phyloP scores from a whole-genome alignment of 2,888 invertebrate genomes.

The Steinernema carpocapsae region DNA sequence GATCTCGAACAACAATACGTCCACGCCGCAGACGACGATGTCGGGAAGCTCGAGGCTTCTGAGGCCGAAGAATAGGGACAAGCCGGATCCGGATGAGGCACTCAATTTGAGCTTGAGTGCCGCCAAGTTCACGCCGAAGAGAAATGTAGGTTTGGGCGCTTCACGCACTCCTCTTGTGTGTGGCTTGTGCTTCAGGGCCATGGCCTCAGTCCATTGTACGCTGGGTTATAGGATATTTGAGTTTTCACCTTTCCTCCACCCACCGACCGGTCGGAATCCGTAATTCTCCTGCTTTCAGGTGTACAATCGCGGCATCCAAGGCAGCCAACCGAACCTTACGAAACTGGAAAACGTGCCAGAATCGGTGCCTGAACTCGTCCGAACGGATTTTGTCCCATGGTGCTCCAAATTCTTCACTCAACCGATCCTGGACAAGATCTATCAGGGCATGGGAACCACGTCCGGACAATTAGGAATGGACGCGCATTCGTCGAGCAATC shows the following conservation, averaged over 20 bases:
- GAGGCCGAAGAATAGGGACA: conserved; percentile 35
- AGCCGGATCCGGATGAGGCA: conserved; percentile 35
- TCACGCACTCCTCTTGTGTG: too few species aligned
- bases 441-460: conserved; percentile 15
- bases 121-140: conserved; percentile 48
- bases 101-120: conserved; percentile 14
- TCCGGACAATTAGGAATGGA: conserved; percentile 38
- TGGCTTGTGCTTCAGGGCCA: too few species aligned
- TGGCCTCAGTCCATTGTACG: too few species aligned
- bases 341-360: neutral
- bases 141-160: conserved; percentile 44
- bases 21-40: conserved; percentile 45
- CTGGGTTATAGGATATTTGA: neutral
- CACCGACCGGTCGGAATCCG: too few species aligned
- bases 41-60: conserved; percentile 42
- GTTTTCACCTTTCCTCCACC: neutral
- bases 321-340: conserved; percentile 10
- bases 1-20: neutral
- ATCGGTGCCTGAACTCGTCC: conserved; percentile 46
- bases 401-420: conserved; percentile 64
- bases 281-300: too few species aligned
- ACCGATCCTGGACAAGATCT: conserved; percentile 51
- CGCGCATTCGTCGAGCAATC: conserved; percentile 20
- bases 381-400: conserved; percentile 65
- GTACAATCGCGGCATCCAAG: conserved; percentile 7